Conservation (phyloP, 2,797 vertebrate species). For the Psittacula echo region DNA sequence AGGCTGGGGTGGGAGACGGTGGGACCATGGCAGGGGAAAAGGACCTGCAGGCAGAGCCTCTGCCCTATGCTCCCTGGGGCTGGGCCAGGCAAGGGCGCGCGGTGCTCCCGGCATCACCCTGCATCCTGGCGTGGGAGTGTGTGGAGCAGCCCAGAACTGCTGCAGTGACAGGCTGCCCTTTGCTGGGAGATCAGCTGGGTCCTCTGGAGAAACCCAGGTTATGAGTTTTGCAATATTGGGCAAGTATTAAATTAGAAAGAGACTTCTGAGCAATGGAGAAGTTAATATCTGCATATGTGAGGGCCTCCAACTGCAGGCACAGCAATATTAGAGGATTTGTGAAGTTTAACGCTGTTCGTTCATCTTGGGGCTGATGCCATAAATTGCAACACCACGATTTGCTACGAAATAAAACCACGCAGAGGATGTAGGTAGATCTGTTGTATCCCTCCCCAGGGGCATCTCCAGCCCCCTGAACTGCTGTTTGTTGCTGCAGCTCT, state of each 20-base stretch:
- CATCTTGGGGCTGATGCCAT: neutral
- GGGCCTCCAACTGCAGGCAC: neutral
- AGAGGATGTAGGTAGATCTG: neutral
- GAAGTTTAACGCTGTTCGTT: neutral
- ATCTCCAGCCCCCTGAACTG: neutral
- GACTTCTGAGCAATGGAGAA: constrained; percentile 56
- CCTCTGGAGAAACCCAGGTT: constrained; percentile 10
- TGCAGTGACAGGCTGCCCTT: neutral
- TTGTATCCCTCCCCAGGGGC: neutral
- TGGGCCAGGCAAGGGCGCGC: rapidly evolving
- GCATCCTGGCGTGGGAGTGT: rapidly evolving
- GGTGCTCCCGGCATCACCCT: rapidly evolving
- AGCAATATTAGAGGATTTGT: constrained; percentile 59
- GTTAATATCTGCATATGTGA: constrained; percentile 52
- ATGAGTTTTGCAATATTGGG: constrained; percentile 51
- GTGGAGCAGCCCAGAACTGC: neutral
- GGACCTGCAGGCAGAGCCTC: neutral
- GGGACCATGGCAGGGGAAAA: neutral
- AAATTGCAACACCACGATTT: neutral
- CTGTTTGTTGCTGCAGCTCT: neutral
- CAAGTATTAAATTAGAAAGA: constrained; percentile 55
- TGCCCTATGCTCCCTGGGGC: neutral
- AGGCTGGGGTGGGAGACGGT: neutral
- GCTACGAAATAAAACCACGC: neutral
- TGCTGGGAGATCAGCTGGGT: neutral